Base-by-base conservation (phyloP, 2,113 vertebrate genomes). In the Lates calcarifer region DNA sequence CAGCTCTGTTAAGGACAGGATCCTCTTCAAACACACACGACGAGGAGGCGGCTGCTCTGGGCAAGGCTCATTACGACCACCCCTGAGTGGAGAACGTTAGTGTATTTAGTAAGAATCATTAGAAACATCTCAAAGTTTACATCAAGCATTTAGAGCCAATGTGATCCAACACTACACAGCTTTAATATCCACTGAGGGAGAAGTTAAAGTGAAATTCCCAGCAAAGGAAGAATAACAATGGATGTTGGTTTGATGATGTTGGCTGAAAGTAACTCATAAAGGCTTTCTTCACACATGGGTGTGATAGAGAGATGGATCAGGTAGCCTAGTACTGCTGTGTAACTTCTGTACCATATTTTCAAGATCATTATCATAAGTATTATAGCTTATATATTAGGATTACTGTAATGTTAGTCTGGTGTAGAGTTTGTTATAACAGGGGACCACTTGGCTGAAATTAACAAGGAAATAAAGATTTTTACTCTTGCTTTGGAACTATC, bases 41-140 rank as follows among this genome's bases (percentile, higher is more conserved):
- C 96, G 94, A 0, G 96, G 96, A 8, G 95, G 91, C 2, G 96
- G 96, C 91, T 96, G 93, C 85, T 96, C 95, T 0, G 96, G 97
- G 72, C 96, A 96, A 0, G 96, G 96, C 90, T 97, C 96, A 0
- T 96, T 97, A 39, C 96, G 95, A 33, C 96, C 96, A 0, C 96
- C 93, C 71, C 96, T 97, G 85, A 35, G 5, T 11, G 45, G 74
- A 39, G 56, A 29, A 68, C 49, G 4, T 28, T 39, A 41, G 43
- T 4, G 8, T 18, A 6, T 15, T 20, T 35, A 15, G 56, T 73
- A 58, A 66, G 62, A 2, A 4, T 20, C 2, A 17, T n/a, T 39
- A n/a, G 5, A 58, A 43, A 57, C 29, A 47, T 35, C 20, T 20
- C 18, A 26, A 58, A 22, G 20, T 28, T 69, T 29, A 33, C 14